phyloP scores from a whole-genome alignment of 2,797 vertebrate species.

The Antennarius maculatus region DNA sequence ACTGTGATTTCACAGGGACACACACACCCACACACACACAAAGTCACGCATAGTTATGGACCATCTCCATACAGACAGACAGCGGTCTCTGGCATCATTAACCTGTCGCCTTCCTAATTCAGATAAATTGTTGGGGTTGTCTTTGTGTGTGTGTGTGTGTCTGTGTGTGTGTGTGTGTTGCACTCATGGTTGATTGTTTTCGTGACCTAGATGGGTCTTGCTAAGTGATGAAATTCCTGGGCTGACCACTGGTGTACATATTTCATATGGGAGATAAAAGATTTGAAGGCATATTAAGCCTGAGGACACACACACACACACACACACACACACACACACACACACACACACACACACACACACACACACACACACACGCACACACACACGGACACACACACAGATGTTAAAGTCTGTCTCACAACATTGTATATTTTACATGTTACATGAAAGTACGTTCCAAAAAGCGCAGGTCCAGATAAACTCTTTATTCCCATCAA shows the following conservation, averaged over 20 bases:
- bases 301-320: neutral
- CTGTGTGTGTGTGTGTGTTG: no score
- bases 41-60: conserved; percentile 19
- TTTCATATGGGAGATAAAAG: conserved; percentile 26
- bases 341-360: no score
- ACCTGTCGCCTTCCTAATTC: conserved; percentile 66
- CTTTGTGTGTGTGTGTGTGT: conserved; percentile 10
- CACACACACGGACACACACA: no score
- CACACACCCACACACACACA: conserved; percentile 30
- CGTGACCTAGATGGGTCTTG: conserved; percentile 28
- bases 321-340: no score
- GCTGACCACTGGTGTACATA: conserved; percentile 30
- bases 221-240: conserved; percentile 45
- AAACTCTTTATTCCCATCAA: no score
- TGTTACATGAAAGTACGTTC: no score
- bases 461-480: no score
- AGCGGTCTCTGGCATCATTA: conserved; percentile 73
- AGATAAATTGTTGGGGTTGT: conserved; percentile 54
- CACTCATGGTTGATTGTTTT: conserved; percentile 7
- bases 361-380: neutral
- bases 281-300: conserved; percentile 26
- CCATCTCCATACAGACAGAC: conserved; percentile 67
- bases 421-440: no score
- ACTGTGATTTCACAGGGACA: conserved; percentile 66
- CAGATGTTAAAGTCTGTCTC: no score